Base-by-base conservation (phyloP, 2,888 invertebrate species). In the Nemurella pictetii region DNA sequence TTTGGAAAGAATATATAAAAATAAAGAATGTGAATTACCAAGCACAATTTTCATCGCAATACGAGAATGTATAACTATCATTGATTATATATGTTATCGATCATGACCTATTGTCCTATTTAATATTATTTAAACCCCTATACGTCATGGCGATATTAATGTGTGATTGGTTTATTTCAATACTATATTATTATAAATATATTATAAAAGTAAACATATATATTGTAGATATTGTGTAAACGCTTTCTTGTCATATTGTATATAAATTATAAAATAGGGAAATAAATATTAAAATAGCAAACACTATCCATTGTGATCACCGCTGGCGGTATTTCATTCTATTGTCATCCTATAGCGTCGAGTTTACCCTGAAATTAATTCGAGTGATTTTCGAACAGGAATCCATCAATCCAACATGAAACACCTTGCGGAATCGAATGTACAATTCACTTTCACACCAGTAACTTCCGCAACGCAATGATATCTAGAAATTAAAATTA, bases 181-280 rank as follows among this genome's bases (percentile, higher is more conserved):
- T 78, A 80, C 3, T 29, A 82, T 55, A 55, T 35, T 20, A 80
- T 82, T 78, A 84, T 81, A 81, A 80, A 75, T 72, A 35, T 85
- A 85, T 85, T 81, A 85, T 84, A 84, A 85, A 85, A 84, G 83
- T 75, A 55, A 55, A 55, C 55, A 55, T 84, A 85, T 85, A 85
- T 85, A 82, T 28, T 86, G 86, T 86, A 86, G 86, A 86, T 86
- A 86, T 28, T 82, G 86, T 86, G 86, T 86, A 85, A 86, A 84
- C 80, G 30, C 75, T 84, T 80, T 81, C 35, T 83, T 85, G 85
- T 85, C 86, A 77, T 82, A 86, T 55, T 86, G 86, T 86, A 86
- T 74, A 85, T 85, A 84, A 55, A 80, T 30, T 27, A 83, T 83
- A 83, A 36, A 83, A 73, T 83, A 55, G 55, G 55, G 55, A 55